Evolutionary conservation across 2,113 vertebrate genomes (phyloP).

Genomic region (Otus sunia): DNA sequence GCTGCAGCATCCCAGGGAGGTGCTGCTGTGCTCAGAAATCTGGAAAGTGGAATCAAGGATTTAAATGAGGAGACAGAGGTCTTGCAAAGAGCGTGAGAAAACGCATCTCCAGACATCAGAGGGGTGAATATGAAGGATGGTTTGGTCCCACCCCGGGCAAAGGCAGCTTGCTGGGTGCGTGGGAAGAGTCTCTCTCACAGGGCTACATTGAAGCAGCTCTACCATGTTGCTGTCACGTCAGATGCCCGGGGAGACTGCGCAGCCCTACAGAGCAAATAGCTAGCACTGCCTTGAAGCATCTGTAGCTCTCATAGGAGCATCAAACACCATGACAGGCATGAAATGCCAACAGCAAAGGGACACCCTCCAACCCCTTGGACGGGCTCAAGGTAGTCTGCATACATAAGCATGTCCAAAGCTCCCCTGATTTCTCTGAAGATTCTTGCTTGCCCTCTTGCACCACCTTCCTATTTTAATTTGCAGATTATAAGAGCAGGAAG

Average conservation of each 20-base stretch:
- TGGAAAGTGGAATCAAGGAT: background rate
- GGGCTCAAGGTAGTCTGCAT: background rate
- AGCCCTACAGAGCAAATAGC: background rate
- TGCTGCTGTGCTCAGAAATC: background rate
- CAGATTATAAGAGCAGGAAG: background rate
- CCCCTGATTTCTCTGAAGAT: background rate
- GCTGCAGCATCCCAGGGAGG: background rate
- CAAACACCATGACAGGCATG: background rate
- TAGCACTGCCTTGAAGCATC: background rate
- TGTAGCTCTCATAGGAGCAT: background rate
- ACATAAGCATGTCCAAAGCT: background rate
- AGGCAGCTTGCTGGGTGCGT: background rate
- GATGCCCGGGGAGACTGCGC: background rate
- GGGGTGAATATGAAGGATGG: background rate
- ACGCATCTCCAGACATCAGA: background rate
- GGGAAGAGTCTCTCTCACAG: background rate
- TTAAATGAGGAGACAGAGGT: background rate
- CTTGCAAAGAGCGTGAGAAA: background rate
- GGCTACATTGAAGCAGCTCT: background rate
- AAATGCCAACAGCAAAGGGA: background rate
- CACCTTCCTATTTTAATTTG: background rate
- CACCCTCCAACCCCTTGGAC: background rate
- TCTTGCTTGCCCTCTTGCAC: background rate
- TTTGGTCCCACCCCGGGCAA: background rate
- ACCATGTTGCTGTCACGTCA: fast-evolving